phyloP scores from a whole-genome alignment of 2,888 invertebrate species.

The Leucania comma region DNA sequence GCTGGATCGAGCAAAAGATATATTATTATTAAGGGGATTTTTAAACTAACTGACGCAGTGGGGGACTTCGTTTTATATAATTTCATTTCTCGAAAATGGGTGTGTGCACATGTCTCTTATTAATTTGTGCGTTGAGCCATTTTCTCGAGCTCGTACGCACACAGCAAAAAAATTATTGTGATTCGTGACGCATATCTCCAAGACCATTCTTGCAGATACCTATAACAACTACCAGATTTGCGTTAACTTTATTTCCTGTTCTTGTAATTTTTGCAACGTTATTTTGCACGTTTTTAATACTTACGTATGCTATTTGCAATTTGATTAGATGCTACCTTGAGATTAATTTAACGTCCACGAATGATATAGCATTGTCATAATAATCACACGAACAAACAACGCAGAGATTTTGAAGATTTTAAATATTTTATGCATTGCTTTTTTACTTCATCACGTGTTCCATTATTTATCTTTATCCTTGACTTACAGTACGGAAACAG shows the following conservation, averaged over 20 bases:
- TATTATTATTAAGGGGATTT: too few relatives aligned
- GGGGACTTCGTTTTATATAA: too few relatives aligned
- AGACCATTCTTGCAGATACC: neutral
- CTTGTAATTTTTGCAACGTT: neutral
- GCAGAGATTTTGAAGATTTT: neutral
- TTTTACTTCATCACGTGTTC: neutral
- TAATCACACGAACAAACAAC: conserved; percentile 22
- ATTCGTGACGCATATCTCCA: neutral
- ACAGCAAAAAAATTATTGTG: too few relatives aligned
- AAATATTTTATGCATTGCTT: neutral
- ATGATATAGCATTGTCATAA: conserved; percentile 1
- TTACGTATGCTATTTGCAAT: neutral
- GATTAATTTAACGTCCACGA: neutral
- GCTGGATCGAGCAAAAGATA: too few relatives aligned
- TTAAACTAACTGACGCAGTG: too few relatives aligned
- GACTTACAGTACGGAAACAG: too few relatives aligned
- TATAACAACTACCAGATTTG: neutral
- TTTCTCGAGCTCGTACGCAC: too few relatives aligned
- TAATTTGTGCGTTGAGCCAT: too few relatives aligned
- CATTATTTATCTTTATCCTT: too few relatives aligned
- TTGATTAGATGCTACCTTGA: conserved; percentile 9
- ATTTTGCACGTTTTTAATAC: neutral
- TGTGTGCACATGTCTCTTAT: too few relatives aligned
- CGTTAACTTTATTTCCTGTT: neutral
- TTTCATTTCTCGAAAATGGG: too few relatives aligned